Base-by-base conservation (phyloP, 2,797 vertebrate species). In the Glossophaga mutica region DNA sequence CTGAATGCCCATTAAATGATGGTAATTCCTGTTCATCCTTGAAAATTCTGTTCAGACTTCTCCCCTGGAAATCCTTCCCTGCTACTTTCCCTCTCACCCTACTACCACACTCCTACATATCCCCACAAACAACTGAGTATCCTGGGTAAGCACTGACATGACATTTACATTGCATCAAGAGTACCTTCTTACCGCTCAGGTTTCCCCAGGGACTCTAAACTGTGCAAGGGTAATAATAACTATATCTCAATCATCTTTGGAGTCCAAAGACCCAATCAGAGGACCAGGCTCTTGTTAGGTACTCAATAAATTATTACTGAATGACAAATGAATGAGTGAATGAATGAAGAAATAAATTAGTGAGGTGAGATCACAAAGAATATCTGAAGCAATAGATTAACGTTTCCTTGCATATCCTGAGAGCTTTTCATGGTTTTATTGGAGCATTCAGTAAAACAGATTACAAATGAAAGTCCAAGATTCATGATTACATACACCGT, bases 401-500 rank as follows among this genome's bases (percentile, higher is more conserved):
- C 79, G 12, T 74, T 83, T 88, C 68, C 85, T 90, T 70, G n/a
- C n/a, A 48, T 67, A 52, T 52, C 22, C 15, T 83, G 68, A 70
- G 34, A 70, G n/a, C 10, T 86, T 71, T 86, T 2, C 8, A 3
- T 46, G 4, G 67, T 94, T 87, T 95, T 84, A 62, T 22, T 76
- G 18, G 3, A 46, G 5, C 22, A 85, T 42, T 90, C 87, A 88
- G 29, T 50, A 37, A 52, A 26, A 62, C 4, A 73, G 42, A 6
- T 95, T 88, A 55, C 7, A 83, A 19, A 71, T 71, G 32, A 91
- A 88, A 95, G 62, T 52, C 90, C 78, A 73, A 91, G 37, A 90
- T 82, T 68, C 85, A n/a, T 52, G n/a, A 50, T 59, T 48, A 92
- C 22, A 46, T 92, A 91, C 87, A 94, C 59, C 10, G 55, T 79